These are phyloP conservation scores for Pygmarrhopalites habei DNA, from an alignment of 1,140 invertebrate species.

Conservation along the genomic window DNA sequence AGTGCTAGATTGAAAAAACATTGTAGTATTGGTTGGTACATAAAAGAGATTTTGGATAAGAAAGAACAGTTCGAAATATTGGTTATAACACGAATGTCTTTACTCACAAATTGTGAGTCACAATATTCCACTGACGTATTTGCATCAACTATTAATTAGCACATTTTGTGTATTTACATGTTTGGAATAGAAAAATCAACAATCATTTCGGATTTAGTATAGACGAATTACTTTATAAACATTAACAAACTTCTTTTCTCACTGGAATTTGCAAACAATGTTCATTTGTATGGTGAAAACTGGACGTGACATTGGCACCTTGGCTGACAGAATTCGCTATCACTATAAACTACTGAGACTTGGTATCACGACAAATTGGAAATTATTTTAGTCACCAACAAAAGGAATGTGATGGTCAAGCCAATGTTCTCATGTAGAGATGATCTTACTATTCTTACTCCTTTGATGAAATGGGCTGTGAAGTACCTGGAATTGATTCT, in stretches of 20 bases:
- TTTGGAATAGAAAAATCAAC: too few relatives aligned
- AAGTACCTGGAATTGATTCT: conserved; percentile 17
- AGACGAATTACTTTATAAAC: not conserved
- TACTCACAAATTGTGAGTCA: too few relatives aligned
- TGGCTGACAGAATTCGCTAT: not conserved
- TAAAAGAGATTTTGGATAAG: too few relatives aligned
- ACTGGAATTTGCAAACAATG: conserved; percentile 17
- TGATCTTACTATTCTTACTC: too few relatives aligned
- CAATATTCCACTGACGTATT: too few relatives aligned
- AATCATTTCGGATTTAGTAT: conserved; percentile 21
- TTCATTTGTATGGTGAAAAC: not conserved
- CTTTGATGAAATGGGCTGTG: not conserved
- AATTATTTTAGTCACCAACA: not conserved
- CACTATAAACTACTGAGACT: not conserved
- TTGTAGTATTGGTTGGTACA: too few relatives aligned
- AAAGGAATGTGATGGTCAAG: not conserved
- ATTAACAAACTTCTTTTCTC: not conserved
- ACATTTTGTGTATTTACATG: too few relatives aligned
- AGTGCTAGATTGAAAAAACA: too few relatives aligned
- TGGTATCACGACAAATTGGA: not conserved
- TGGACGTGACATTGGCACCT: not conserved
- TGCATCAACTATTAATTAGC: too few relatives aligned
- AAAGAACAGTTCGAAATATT: too few relatives aligned
- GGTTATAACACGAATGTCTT: too few relatives aligned
- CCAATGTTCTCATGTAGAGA: not conserved